phyloP scores from a whole-genome alignment of 53 echinoderm and acorn worm species.

The Paracentrotus lividus region DNA sequence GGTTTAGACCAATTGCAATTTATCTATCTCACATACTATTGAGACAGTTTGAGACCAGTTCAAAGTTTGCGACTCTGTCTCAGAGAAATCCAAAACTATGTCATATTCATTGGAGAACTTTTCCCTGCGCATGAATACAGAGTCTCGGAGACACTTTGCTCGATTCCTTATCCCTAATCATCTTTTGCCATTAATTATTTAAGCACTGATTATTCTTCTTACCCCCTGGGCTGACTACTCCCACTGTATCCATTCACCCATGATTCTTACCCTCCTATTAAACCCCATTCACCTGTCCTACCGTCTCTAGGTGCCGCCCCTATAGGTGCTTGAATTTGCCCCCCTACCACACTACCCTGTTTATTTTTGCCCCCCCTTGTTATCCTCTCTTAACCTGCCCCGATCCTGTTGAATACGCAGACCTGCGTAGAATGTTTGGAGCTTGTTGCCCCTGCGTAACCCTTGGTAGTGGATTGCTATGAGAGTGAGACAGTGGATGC shows the following conservation, averaged over 20 bases:
- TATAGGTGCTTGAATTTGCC: not conserved
- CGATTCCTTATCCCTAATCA: not conserved
- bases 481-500: constrained; percentile 40
- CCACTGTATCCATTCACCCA: constrained; percentile 34
- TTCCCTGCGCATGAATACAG: too few relatives aligned
- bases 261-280: constrained; percentile 24
- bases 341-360: not conserved
- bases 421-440: constrained; percentile 62
- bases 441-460: not conserved
- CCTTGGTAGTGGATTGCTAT: constrained; percentile 13
- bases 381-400: not conserved
- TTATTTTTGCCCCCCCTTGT: constrained; percentile 16
- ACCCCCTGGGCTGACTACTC: not conserved
- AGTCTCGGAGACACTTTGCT: too few relatives aligned
- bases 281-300: constrained; percentile 55
- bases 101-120: too few relatives aligned
- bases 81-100: too few relatives aligned
- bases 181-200: constrained; percentile 29
- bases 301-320: not conserved
- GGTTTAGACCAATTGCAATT: too few relatives aligned
- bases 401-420: constrained; percentile 52
- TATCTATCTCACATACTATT: too few relatives aligned
- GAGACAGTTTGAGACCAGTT: too few relatives aligned
- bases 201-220: constrained; percentile 49
- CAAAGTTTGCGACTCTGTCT: too few relatives aligned